Percentiles rank a stretch among this genome's conserved stretches.
phyloP scores from a whole-genome alignment of 2,113 vertebrate species.

The Garra rufa region DNA sequence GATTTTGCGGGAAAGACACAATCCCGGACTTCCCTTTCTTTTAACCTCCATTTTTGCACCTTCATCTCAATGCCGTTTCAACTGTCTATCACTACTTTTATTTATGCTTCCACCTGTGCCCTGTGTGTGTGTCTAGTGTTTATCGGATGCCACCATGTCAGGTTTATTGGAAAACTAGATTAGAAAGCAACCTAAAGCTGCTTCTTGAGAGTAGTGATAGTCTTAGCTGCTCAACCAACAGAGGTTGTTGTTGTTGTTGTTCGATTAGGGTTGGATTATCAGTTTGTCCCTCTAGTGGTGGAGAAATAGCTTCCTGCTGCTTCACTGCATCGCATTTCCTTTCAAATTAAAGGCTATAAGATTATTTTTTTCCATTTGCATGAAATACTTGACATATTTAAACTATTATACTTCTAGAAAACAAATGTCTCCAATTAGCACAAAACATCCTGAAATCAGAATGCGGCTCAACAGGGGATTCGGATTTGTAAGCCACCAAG shows the following conservation, averaged over 20 bases:
- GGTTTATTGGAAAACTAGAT: background rate
- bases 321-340: background rate
- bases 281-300: background rate
- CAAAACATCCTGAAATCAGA: constrained; percentile 7
- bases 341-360: background rate
- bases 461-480: background rate
- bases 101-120: constrained; percentile 36
- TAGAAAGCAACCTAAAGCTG: background rate
- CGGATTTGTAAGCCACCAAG: background rate
- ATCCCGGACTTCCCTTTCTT: background rate
- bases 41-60: background rate
- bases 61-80: constrained; percentile 26
- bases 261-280: background rate
- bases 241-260: background rate
- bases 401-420: background rate
- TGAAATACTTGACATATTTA: background rate
- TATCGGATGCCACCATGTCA: background rate
- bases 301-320: background rate
- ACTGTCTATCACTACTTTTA: constrained; percentile 11
- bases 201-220: background rate
- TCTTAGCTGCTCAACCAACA: background rate
- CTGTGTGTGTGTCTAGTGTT: constrained; percentile 40
- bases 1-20: constrained; percentile 36
- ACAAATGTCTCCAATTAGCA: background rate
- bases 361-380: background rate